phyloP scores from a whole-genome alignment of 2,797 vertebrate species.

The Acanthornis magna region DNA sequence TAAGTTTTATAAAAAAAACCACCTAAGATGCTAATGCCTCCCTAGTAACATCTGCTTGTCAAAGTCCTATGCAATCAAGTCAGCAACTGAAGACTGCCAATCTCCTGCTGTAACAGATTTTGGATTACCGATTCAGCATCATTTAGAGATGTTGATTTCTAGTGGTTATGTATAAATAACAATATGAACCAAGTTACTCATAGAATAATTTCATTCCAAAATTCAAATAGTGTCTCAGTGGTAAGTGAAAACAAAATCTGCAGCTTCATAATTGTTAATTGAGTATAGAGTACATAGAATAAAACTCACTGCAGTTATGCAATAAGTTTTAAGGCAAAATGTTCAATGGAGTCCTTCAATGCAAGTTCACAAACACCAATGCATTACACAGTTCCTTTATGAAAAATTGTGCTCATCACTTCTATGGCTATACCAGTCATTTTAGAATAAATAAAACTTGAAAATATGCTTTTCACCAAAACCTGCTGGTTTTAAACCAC shows the following conservation, averaged over 20 bases:
- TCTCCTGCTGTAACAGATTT: conserved; percentile 22
- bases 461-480: neutral
- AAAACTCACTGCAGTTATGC: neutral
- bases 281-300: neutral
- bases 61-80: conserved; percentile 21
- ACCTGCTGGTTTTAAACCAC: neutral
- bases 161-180: conserved; percentile 43
- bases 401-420: neutral
- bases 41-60: conserved; percentile 36
- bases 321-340: neutral
- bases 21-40: neutral
- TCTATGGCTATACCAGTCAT: neutral
- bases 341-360: neutral
- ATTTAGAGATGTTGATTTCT: conserved; percentile 38
- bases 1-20: neutral
- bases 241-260: conserved; percentile 22
- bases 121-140: conserved; percentile 14
- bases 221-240: neutral
- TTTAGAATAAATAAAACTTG: neutral
- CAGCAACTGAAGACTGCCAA: conserved; percentile 20
- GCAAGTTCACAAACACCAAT: neutral
- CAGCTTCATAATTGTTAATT: neutral
- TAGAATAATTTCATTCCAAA: conserved; percentile 26
- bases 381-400: neutral
- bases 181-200: neutral